Percentiles rank a stretch among this genome's conserved stretches.
Evolutionary conservation across 2,797 vertebrate species (phyloP).

Genomic region (Periophthalmus magnuspinnatus): DNA sequence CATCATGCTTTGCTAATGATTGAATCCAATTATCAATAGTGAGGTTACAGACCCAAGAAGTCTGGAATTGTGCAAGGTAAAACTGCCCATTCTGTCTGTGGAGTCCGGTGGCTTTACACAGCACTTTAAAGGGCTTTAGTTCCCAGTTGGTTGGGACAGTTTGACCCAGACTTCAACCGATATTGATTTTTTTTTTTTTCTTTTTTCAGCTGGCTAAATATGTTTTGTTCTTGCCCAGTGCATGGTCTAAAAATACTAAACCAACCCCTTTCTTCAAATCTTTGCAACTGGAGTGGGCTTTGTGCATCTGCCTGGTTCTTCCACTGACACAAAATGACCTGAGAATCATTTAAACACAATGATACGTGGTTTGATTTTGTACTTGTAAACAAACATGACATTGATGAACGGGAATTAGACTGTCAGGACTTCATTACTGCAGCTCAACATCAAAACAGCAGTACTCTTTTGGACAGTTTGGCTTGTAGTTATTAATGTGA

Average conservation of each 20-base stretch:
- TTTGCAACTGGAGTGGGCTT: background rate
- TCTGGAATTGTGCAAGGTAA: background rate
- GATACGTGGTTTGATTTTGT: background rate
- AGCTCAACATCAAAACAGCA: background rate
- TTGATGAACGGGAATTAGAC: background rate
- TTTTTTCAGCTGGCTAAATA: conserved; percentile 1
- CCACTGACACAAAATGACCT: background rate
- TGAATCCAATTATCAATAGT: background rate
- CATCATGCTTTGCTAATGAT: background rate
- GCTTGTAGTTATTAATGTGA: background rate
- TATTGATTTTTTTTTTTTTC: conserved; percentile 5
- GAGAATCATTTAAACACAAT: background rate
- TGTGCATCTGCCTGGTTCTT: background rate
- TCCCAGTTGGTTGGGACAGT: conserved; percentile 13
- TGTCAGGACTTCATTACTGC: conserved; percentile 4
- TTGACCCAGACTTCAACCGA: conserved; percentile 10
- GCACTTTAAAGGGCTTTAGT: conserved; percentile 7
- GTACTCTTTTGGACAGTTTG: background rate
- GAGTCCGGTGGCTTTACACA: background rate
- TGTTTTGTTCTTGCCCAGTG: conserved; percentile 5
- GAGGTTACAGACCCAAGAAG: background rate
- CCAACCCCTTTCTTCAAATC: background rate
- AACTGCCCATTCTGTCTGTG: background rate
- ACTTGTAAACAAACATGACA: background rate
- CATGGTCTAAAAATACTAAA: conserved; percentile 1